These are phyloP conservation scores for Acanthurus leucopareius DNA, from an alignment of 2,797 vertebrate species.

Conservation along the genomic window DNA sequence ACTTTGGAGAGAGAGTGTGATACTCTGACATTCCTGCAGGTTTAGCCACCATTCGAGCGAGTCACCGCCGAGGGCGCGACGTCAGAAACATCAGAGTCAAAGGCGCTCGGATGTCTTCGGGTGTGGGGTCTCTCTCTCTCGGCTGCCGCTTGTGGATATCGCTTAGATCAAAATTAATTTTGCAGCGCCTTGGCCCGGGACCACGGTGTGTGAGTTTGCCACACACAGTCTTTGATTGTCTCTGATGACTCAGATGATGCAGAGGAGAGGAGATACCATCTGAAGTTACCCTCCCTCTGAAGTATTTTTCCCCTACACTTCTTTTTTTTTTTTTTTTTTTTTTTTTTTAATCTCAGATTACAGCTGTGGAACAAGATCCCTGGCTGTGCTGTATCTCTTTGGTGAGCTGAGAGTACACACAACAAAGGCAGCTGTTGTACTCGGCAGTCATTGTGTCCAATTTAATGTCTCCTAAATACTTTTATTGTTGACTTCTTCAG, in stretches of 20 bases:
- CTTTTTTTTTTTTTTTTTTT: conserved; percentile 33
- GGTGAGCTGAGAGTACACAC: conserved; percentile 55
- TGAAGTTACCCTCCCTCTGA: conserved; percentile 74
- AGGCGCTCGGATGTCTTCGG: conserved; percentile 6
- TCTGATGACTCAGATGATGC: conserved; percentile 73
- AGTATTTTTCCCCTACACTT: conserved; percentile 34
- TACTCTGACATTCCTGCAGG: conserved; percentile 38
- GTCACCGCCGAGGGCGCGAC: conserved; percentile 4
- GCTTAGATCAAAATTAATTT: conserved; percentile 74
- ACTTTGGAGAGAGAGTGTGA: conserved; percentile 11
- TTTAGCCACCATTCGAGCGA: conserved; percentile 24
- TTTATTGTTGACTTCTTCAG: conserved; percentile 84
- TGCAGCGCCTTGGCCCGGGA: conserved; percentile 57
- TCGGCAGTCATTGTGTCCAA: conserved; percentile 63
- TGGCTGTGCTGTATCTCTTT: conserved; percentile 59
- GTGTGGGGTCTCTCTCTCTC: conserved; percentile 41
- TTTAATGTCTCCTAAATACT: conserved; percentile 82
- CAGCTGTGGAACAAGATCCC: conserved; percentile 62
- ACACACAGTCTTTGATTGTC: conserved; percentile 76
- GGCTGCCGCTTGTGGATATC: conserved; percentile 61
- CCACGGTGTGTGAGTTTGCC: conserved; percentile 66
- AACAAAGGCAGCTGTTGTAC: conserved; percentile 83
- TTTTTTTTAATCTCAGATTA: conserved; percentile 62
- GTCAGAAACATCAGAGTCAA: conserved; percentile 14
- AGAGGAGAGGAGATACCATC: conserved; percentile 74